A percentile compares a stretch with the other conserved stretches of the same genome.
Evolutionary conservation across 2,797 vertebrate genomes (phyloP).

Genomic region (Acrossocheilus fasciatus): DNA sequence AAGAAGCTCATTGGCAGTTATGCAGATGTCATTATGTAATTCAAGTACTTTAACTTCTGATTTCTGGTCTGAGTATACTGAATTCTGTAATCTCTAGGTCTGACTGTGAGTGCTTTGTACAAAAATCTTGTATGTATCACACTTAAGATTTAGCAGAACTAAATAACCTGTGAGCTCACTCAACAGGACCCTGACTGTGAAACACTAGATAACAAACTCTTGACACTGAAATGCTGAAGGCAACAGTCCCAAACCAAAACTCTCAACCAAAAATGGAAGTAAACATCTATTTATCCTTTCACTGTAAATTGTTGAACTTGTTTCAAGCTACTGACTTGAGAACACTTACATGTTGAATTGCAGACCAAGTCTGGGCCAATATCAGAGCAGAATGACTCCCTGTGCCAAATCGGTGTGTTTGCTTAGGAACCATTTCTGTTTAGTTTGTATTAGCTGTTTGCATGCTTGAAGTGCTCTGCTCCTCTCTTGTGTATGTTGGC

Average conservation of each 20-base stretch:
- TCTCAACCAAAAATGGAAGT: conserved; percentile 39
- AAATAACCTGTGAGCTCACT: background rate
- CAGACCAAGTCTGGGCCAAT: conserved; percentile 17
- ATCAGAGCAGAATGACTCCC: background rate
- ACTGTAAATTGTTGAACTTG: conserved; percentile 27
- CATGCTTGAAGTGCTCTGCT: conserved; percentile 40
- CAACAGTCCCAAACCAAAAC: background rate
- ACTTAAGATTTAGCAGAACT: background rate
- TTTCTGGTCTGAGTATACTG: background rate
- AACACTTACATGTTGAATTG: conserved; percentile 11
- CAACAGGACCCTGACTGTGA: background rate
- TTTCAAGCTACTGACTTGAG: conserved; percentile 21
- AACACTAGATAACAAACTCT: background rate
- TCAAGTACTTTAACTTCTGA: background rate
- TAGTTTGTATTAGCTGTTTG: conserved; percentile 48
- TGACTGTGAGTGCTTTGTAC: background rate
- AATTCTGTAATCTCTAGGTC: background rate
- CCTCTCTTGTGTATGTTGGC: conserved; percentile 49
- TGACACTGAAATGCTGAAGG: background rate
- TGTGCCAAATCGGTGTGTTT: conserved; percentile 37
- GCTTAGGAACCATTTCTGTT: conserved; percentile 42
- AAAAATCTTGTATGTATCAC: background rate
- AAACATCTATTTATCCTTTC: conserved; percentile 25
- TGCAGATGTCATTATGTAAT: background rate
- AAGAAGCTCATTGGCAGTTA: background rate